phyloP scores from a whole-genome alignment of 2,797 vertebrate species.

The Alexandromys oeconomus region DNA sequence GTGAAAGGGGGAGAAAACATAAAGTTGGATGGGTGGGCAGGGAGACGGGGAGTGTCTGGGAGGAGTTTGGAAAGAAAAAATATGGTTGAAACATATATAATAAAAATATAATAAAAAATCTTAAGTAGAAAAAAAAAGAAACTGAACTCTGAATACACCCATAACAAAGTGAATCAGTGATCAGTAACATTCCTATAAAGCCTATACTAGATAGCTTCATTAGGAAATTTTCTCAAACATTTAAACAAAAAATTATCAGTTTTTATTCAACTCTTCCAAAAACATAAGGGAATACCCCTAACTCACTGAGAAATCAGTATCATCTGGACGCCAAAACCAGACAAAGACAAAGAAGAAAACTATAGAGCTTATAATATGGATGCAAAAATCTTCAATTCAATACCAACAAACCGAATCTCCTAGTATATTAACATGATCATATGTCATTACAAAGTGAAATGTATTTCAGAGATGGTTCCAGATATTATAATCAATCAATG shows the following conservation, averaged over 20 bases:
- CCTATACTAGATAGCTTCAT: background rate
- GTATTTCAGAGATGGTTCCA: background rate
- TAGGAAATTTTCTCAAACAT: background rate
- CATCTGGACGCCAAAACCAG: conserved; percentile 11
- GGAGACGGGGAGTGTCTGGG: background rate
- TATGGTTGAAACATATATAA: background rate
- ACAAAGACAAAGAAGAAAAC: background rate
- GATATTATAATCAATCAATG: background rate
- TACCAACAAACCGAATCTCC: background rate
- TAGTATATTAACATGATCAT: conserved; percentile 26
- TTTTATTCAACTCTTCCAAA: conserved; percentile 11
- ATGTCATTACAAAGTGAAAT: background rate
- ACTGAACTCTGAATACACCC: conserved; percentile 8
- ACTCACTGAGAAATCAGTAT: background rate
- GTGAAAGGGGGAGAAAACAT: background rate
- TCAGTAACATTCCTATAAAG: background rate
- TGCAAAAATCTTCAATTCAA: background rate
- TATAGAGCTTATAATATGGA: background rate
- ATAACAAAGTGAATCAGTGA: background rate
- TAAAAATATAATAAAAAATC: background rate
- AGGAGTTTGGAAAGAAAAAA: background rate
- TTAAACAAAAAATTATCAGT: conserved; percentile 39
- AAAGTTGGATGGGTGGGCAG: background rate
- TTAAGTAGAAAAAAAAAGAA: background rate
- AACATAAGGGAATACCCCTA: background rate